These are phyloP conservation scores for Hemicrepidius hirtus DNA, from an alignment of 2,888 invertebrate species.

Conservation along the genomic window DNA sequence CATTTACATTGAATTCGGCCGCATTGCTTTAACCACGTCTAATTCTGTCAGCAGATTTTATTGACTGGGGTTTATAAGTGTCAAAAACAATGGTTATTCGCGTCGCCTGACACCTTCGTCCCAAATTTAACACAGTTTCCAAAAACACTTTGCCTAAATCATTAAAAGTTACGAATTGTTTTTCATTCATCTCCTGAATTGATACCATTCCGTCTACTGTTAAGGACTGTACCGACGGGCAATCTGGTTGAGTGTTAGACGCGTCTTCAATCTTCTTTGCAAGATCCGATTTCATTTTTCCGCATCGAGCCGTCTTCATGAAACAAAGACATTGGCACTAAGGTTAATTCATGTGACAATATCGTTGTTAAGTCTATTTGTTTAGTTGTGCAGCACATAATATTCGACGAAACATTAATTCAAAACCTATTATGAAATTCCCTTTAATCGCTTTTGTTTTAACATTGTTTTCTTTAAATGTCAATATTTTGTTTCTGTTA, in stretches of 20 bases:
- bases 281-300: slow-evolving; percentile 51
- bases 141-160: too few species aligned
- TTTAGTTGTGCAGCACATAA: slow-evolving; percentile 36
- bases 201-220: slow-evolving; percentile 11
- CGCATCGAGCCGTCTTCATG: slow-evolving; percentile 51
- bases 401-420: slow-evolving; percentile 53
- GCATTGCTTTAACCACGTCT: too few species aligned
- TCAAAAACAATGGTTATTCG: too few species aligned
- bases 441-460: slow-evolving; percentile 19
- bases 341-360: slow-evolving; percentile 49
- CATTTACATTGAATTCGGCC: too few species aligned
- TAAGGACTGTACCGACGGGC: slow-evolving; percentile 9
- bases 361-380: slow-evolving; percentile 42
- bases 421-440: slow-evolving; percentile 34
- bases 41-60: too few species aligned
- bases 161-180: too few species aligned
- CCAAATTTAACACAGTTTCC: too few species aligned
- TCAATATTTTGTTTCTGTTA: slow-evolving; percentile 32
- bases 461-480: slow-evolving; percentile 33
- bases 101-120: too few species aligned
- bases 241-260: not conserved
- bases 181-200: too few species aligned
- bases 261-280: slow-evolving; percentile 50
- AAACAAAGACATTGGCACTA: slow-evolving; percentile 46
- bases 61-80: too few species aligned